Evolutionary conservation across 2,888 invertebrate genomes (phyloP).

Genomic region (Eledone cirrhosa): DNA sequence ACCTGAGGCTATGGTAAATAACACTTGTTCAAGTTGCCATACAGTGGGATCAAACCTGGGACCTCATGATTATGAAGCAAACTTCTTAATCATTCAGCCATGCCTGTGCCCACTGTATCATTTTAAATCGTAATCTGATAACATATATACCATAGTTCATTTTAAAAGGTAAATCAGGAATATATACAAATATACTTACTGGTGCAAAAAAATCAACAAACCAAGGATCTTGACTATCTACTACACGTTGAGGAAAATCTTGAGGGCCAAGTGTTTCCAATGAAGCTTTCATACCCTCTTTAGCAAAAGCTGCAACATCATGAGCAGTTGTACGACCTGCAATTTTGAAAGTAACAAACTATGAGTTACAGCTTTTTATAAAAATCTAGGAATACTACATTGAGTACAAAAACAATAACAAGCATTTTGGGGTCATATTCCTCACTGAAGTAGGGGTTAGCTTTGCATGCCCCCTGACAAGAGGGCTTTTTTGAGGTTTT

Average conservation of each 20-base stretch:
- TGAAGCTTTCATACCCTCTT: constrained; percentile 69
- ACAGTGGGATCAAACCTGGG: no score
- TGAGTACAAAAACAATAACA: not conserved
- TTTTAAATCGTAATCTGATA: no score
- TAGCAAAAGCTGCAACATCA: constrained; percentile 73
- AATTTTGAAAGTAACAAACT: not conserved
- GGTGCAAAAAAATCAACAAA: constrained; percentile 82
- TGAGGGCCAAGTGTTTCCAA: constrained; percentile 67
- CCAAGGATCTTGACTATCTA: constrained; percentile 69
- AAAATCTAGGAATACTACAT: not conserved
- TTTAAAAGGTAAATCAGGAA: no score
- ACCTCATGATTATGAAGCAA: no score
- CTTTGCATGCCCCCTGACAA: no score
- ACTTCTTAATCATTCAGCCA: no score
- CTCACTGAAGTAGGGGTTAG: no score
- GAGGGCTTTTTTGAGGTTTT: no score
- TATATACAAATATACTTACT: constrained; percentile 55
- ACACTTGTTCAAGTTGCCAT: no score
- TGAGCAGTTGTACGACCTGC: constrained; percentile 70
- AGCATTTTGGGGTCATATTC: not conserved
- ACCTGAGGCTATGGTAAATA: no score
- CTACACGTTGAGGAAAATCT: constrained; percentile 70
- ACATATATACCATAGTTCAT: no score
- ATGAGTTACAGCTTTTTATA: not conserved
- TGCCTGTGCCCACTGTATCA: no score